Base-by-base conservation (phyloP, 2,888 invertebrate species). In the Globia sparganii region DNA sequence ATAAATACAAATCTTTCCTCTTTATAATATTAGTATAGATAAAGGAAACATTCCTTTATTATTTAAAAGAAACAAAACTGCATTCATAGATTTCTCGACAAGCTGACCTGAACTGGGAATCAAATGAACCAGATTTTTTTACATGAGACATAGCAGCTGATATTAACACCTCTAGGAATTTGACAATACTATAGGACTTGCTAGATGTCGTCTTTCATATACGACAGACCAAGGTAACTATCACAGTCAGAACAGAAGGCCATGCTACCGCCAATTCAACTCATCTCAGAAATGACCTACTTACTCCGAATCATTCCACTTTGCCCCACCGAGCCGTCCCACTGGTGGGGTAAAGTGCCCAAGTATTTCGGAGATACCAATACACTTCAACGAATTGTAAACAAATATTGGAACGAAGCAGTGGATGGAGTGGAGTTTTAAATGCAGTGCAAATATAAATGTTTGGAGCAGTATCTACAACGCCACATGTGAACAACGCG, bases 221-320 rank as follows among this genome's bases (percentile, higher is more conserved):
- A n/a, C 53, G 58, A 69, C 11, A 59, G 8, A 62, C 81, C 83
- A 83, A 83, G 83, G 83, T 66, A 46, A 85, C 77, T 77, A 80
- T 79, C 67, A 46, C 68, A 81, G 56, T 69, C 5, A 9, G 6
- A n/a, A 53, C 61, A 68, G 85, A 83, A 83, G 82, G 83, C 49
- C 82, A 62, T 15, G 66, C 62, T 62, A 66, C 82, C 82, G 82
- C 82, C 66, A 74, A 81, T 73, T 64, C 68, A 68, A 74, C 77
- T 61, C 85, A 81, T 83, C 85, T 77, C 65, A 64, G 69, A 77
- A 77, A 77, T 85, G 85, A 81, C 83, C 85, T 62, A 83, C 82
- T 66, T 85, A 58, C 31, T 53, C 5, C n/a, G n/a, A n/a, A n/a
- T n/a, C n/a, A n/a, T n/a, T n/a, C n/a, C n/a, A n/a, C n/a, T n/a